Evolutionary conservation across 35 echinoderm and acorn worm species (phyloP), one percentile per base, ranked within the genome.

Genomic region (Apostichopus parvimensis): DNA sequence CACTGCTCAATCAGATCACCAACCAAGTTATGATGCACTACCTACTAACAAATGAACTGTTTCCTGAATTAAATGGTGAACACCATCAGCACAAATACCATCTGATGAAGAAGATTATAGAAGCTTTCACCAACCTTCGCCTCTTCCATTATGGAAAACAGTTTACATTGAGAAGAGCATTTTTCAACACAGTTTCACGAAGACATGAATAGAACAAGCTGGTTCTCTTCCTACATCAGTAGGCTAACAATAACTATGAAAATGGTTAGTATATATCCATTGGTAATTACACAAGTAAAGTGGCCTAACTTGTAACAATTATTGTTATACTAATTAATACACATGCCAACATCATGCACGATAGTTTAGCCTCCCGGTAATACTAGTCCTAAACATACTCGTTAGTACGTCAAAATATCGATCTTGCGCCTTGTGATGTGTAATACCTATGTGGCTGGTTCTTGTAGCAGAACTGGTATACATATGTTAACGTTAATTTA

Each of bases 111-210:
- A 78, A 78, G 76, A 78, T 78, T 78, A 15, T 22, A 78, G 76
- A 11, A 15, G 76, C 20, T 22, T 78, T 78, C 76, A 78, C n/a
- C 76, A 78, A 78, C 76, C 76, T 78, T 78, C 76, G 25, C 20
- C 76, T 78, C n/a, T 78, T 78, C 76, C 76, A 78, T 78, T 78
- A 78, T 78, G 76, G 76, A 10, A 78, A 78, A 78, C 18, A 78
- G 76, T 78, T 15, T 28, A 78, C 76, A 78, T 20, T 78, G 76
- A 11, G 76, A 78, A 78, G 10, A 78, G 76, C 76, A 11, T 78
- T 78, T 78, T 11, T 4, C 10, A 78, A 78, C 76, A 78, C 76
- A 78, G 76, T 78, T 11, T 78, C 76, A 21, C 17, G 76, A 78
- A 10, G 76, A 8, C 76, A 78, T 21, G 11, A 78, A 78, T 21